Percentiles rank a stretch among this genome's conserved stretches.
phyloP scores from a whole-genome alignment of 2,888 invertebrate genomes.

The Cryptus viduatorius region DNA sequence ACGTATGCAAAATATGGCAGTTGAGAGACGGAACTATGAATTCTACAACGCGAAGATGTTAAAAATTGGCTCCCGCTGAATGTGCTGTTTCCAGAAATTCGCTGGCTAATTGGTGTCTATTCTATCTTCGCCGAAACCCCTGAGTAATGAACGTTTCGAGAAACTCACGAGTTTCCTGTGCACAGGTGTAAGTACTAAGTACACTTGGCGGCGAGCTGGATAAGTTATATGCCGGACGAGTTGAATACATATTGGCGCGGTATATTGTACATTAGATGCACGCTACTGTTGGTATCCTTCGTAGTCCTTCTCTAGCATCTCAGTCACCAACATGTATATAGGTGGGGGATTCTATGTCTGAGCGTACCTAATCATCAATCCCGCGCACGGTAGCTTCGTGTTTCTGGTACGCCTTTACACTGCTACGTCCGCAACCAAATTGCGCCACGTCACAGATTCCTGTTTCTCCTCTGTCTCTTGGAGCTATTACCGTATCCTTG shows the following conservation, averaged over 20 bases:
- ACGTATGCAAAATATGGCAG: not conserved
- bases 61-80: constrained; percentile 31
- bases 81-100: constrained; percentile 19
- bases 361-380: constrained; percentile 38
- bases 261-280: constrained; percentile 13
- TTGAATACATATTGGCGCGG: constrained; percentile 7
- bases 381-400: constrained; percentile 4
- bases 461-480: constrained; percentile 4
- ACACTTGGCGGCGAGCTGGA: constrained; percentile 7
- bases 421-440: constrained; percentile 28
- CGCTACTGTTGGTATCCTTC: not conserved
- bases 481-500: constrained; percentile 29
- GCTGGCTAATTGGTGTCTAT: not conserved
- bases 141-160: constrained; percentile 11
- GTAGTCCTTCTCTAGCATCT: not conserved
- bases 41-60: not conserved
- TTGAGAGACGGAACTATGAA: not conserved
- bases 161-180: not conserved
- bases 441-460: constrained; percentile 31
- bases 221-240: constrained; percentile 1
- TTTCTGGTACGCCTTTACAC: constrained; percentile 18
- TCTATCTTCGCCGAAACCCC: not conserved
- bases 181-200: constrained; percentile 8
- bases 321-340: not conserved
- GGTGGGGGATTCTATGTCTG: not conserved